phyloP scores from a whole-genome alignment of 2,113 vertebrate genomes.

The Donacobius atricapilla region DNA sequence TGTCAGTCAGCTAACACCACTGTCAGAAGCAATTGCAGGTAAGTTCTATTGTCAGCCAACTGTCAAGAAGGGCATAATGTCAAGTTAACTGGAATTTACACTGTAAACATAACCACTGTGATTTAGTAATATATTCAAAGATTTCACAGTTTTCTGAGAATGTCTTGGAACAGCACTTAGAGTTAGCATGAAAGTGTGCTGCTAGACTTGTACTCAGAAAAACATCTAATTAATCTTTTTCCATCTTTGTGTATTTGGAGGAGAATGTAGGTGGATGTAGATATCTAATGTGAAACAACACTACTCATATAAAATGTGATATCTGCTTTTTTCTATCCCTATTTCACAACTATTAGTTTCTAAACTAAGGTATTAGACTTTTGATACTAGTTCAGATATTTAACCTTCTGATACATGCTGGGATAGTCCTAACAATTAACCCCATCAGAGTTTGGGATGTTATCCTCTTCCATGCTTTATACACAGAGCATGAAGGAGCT shows the following conservation, averaged over 20 bases:
- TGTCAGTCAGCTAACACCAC: neutral
- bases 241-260: neutral
- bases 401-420: neutral
- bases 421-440: neutral
- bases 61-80: neutral
- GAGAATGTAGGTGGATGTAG: neutral
- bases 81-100: neutral
- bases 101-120: neutral
- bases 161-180: neutral
- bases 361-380: neutral
- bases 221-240: neutral
- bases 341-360: neutral
- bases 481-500: neutral
- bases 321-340: neutral
- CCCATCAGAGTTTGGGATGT: fast-evolving
- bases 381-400: neutral
- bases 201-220: neutral
- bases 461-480: neutral
- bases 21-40: neutral
- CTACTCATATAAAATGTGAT: neutral
- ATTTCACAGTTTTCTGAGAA: neutral
- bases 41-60: neutral
- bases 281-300: neutral
- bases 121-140: neutral
- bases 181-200: neutral